Conservation (phyloP, 2,888 invertebrate genomes). For the Furcula furcula region DNA sequence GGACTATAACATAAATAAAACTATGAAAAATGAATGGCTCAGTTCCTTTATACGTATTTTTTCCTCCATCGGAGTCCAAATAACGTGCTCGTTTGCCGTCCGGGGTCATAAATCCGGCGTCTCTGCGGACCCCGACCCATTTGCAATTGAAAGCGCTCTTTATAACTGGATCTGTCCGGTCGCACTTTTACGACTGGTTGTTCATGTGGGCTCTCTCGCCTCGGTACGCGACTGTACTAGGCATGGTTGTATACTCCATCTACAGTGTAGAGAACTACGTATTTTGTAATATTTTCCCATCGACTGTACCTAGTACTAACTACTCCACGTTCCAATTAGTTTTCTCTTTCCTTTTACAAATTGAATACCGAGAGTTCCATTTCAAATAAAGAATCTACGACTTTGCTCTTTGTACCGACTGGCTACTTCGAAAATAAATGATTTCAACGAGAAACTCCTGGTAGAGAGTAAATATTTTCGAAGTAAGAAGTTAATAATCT, state of each 20-base stretch:
- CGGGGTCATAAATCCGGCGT: constrained; percentile 65
- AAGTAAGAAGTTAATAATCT: too few species aligned
- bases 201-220: not conserved
- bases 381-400: too few species aligned
- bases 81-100: constrained; percentile 65
- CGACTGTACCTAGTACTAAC: not conserved
- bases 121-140: constrained; percentile 66
- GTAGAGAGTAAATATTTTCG: too few species aligned
- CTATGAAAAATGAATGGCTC: constrained; percentile 69
- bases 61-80: constrained; percentile 62
- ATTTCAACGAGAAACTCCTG: too few species aligned
- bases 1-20: constrained; percentile 69
- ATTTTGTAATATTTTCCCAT: not conserved
- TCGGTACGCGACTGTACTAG: not conserved
- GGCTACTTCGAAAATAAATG: too few species aligned
- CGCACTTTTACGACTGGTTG: constrained; percentile 56
- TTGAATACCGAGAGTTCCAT: too few species aligned
- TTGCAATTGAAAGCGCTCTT: constrained; percentile 78
- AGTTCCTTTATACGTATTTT: constrained; percentile 66
- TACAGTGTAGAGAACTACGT: not conserved
- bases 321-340: too few species aligned
- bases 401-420: too few species aligned
- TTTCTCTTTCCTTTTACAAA: too few species aligned
- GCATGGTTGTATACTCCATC: not conserved
- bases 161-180: constrained; percentile 70